Evolutionary conservation across 2,888 invertebrate genomes (phyloP).

Genomic region (Acrocera orbiculus): DNA sequence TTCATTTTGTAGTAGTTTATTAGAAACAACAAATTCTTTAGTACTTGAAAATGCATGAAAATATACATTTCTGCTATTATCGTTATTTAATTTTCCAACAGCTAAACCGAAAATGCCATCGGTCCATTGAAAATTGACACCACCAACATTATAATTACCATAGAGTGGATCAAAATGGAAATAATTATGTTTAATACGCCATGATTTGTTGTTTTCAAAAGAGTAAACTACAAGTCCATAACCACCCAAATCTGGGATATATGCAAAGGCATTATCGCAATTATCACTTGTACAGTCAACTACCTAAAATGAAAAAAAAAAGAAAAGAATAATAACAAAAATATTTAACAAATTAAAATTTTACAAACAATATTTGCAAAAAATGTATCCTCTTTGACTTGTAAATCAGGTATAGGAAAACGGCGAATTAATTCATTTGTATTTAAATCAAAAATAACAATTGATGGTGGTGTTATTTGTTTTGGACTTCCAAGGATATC

Average conservation of each 20-base stretch:
- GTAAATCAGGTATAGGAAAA: slow-evolving; percentile 46
- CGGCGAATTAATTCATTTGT: slow-evolving; percentile 52
- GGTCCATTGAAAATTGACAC: slow-evolving; percentile 71
- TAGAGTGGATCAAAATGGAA: slow-evolving; percentile 68
- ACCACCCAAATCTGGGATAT: slow-evolving; percentile 58
- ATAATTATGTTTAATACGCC: slow-evolving; percentile 63
- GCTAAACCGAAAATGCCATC: slow-evolving; percentile 67
- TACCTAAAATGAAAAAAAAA: slow-evolving; percentile 32
- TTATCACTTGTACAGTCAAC: slow-evolving; percentile 51
- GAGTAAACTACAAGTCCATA: slow-evolving; percentile 65
- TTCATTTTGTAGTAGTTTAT: slow-evolving; percentile 53
- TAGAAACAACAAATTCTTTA: slow-evolving; percentile 62
- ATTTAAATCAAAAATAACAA: slow-evolving; percentile 56
- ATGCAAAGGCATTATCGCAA: slow-evolving; percentile 59
- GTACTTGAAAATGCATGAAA: slow-evolving; percentile 71
- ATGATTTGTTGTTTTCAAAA: slow-evolving; percentile 52
- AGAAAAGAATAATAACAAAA: neutral
- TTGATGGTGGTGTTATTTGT: slow-evolving; percentile 43
- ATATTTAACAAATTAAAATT: neutral
- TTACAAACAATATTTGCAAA: slow-evolving; percentile 59
- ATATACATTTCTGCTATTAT: slow-evolving; percentile 49
- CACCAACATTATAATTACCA: slow-evolving; percentile 59
- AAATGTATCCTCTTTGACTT: slow-evolving; percentile 57
- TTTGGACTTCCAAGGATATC: slow-evolving; percentile 52
- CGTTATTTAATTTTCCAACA: slow-evolving; percentile 39